Evolutionary conservation across 2,888 invertebrate species (phyloP).

Genomic region (Drosophila nigricruria): DNA sequence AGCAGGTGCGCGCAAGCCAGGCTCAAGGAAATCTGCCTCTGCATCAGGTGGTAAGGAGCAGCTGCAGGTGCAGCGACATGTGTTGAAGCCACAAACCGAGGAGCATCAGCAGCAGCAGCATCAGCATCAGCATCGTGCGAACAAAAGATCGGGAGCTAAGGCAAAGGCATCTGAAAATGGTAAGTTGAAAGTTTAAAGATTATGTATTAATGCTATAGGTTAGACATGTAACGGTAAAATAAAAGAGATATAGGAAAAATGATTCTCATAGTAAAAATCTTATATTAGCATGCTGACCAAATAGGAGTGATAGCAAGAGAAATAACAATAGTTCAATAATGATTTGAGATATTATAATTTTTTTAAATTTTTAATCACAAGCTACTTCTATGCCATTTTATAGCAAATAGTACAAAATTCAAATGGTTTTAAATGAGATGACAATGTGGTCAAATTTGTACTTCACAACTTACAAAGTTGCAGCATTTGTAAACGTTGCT

Average conservation of each 20-base stretch:
- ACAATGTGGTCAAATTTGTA: neutral
- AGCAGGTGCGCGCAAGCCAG: conserved; percentile 31
- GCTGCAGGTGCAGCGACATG: conserved; percentile 75
- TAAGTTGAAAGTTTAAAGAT: conserved; percentile 22
- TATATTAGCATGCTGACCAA: neutral
- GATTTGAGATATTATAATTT: neutral
- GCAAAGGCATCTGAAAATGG: conserved; percentile 61
- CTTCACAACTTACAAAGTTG: neutral
- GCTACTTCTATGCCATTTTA: neutral
- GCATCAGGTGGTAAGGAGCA: conserved; percentile 43
- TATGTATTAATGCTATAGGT: too few species aligned
- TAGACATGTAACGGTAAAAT: neutral
- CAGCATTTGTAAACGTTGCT: neutral
- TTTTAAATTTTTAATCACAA: neutral
- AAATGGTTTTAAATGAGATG: neutral
- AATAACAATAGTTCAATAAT: neutral
- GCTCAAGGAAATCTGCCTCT: conserved; percentile 57
- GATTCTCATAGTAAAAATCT: neutral
- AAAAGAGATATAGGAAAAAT: neutral
- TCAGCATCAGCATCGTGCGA: conserved; percentile 51
- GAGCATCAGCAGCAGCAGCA: conserved; percentile 49
- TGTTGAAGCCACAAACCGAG: conserved; percentile 74
- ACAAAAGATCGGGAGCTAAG: conserved; percentile 76
- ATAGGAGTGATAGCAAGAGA: neutral
- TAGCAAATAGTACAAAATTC: neutral